These are phyloP conservation scores for Calameuta pallipes DNA, from an alignment of 2,888 invertebrate genomes.

Conservation along the genomic window DNA sequence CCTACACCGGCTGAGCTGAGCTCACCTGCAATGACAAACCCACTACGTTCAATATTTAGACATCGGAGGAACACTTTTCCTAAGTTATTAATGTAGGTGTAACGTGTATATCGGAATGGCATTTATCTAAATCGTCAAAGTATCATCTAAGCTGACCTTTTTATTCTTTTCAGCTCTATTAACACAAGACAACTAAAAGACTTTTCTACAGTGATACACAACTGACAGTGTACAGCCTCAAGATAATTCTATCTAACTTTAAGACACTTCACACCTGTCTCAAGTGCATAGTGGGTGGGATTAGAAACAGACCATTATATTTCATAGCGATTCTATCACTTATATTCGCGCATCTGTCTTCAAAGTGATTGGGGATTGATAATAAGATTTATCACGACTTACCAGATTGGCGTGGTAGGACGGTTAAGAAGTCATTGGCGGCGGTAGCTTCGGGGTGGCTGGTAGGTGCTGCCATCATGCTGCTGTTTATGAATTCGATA, in stretches of 20 bases:
- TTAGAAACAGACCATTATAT: background rate
- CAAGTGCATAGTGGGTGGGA: background rate
- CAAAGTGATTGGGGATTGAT: background rate
- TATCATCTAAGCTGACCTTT: background rate
- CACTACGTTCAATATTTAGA: background rate
- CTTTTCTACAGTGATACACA: background rate
- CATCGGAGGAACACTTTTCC: background rate
- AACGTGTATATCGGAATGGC: too few relatives aligned
- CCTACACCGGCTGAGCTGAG: constrained; percentile 62
- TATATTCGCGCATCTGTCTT: background rate
- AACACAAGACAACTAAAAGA: background rate
- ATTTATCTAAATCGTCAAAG: background rate
- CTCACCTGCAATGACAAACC: constrained; percentile 55
- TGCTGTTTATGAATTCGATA: constrained; percentile 66
- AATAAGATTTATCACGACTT: constrained; percentile 22
- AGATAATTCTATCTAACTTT: background rate
- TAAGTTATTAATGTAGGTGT: too few relatives aligned
- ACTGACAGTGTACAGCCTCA: background rate
- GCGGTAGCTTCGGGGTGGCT: constrained; percentile 65
- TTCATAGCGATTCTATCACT: background rate
- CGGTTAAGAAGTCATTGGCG: constrained; percentile 67
- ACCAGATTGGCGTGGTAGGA: constrained; percentile 66
- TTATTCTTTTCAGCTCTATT: constrained; percentile 12
- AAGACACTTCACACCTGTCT: background rate
- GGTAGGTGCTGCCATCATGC: constrained; percentile 64